phyloP scores from a whole-genome alignment of 2,888 invertebrate genomes.

The Tethea ocularis region DNA sequence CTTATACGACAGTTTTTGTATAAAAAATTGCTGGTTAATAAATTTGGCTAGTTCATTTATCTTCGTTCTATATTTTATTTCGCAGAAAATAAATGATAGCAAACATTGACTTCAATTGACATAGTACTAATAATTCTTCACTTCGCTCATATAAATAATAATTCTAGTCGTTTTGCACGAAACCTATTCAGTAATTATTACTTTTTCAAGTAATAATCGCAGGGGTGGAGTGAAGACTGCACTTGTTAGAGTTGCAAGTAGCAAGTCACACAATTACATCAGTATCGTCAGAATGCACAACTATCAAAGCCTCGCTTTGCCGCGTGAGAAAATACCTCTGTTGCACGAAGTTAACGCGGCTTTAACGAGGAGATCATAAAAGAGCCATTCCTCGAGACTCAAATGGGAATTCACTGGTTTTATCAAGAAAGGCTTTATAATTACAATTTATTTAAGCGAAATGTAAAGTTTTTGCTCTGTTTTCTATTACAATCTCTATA shows the following conservation, averaged over 20 bases:
- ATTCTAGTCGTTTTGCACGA: too few relatives aligned
- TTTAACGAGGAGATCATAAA: constrained; percentile 16
- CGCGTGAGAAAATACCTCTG: constrained; percentile 39
- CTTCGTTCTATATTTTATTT: too few relatives aligned
- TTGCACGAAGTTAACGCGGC: constrained; percentile 8
- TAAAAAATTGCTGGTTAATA: too few relatives aligned
- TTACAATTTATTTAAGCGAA: not conserved
- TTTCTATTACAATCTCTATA: too few relatives aligned
- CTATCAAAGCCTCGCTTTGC: constrained; percentile 32
- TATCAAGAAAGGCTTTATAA: constrained; percentile 43
- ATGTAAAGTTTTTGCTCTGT: not conserved
- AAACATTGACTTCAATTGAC: too few relatives aligned
- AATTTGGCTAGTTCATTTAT: too few relatives aligned
- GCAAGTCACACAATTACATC: constrained; percentile 38
- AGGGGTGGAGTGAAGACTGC: not conserved
- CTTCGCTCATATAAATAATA: too few relatives aligned
- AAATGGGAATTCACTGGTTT: constrained; percentile 47
- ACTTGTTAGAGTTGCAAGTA: not conserved
- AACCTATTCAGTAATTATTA: too few relatives aligned
- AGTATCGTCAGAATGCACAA: constrained; percentile 34
- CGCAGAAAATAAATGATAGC: too few relatives aligned
- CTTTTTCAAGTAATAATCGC: not conserved
- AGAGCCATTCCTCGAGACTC: constrained; percentile 39
- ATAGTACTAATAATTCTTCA: too few relatives aligned
- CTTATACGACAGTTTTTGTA: too few relatives aligned